A percentile compares a stretch with the other conserved stretches of the same genome.
Conservation (phyloP, 30 jellyfish, hydroid and myxozoan species). For the Morbakka virulenta region DNA sequence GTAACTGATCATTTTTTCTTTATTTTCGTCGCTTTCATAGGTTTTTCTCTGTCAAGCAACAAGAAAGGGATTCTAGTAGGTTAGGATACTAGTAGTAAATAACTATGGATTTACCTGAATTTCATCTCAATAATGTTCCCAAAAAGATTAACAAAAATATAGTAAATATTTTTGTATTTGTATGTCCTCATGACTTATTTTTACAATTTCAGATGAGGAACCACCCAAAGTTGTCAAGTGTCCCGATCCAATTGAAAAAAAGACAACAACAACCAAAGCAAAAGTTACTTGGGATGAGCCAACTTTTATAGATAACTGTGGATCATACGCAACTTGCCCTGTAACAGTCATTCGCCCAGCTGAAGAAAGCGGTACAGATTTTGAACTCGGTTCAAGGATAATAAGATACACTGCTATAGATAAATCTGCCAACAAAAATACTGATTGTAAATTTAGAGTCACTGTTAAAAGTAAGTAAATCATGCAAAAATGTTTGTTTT, state of each 20-base stretch:
- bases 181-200: too few relatives aligned
- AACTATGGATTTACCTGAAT: too few relatives aligned
- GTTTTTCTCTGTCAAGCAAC: too few relatives aligned
- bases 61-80: too few relatives aligned
- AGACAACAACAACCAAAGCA: conserved; percentile 19
- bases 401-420: conserved; percentile 68
- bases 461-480: conserved; percentile 61
- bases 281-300: conserved; percentile 63
- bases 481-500: too few relatives aligned
- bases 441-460: conserved; percentile 68
- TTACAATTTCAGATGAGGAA: conserved; percentile 53
- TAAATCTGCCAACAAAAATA: conserved; percentile 73
- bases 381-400: conserved; percentile 1
- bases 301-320: conserved; percentile 80
- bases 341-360: conserved; percentile 17
- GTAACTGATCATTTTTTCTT: too few relatives aligned
- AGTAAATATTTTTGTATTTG: too few relatives aligned
- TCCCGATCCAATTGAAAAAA: conserved; percentile 46
- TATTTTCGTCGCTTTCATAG: too few relatives aligned
- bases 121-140: neutral
- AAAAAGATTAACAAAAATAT: neutral
- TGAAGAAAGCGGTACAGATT: conserved; percentile 15
- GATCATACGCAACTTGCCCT: conserved; percentile 53
- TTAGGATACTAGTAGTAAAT: neutral
- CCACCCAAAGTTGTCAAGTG: conserved; percentile 54